phyloP scores from a whole-genome alignment of 2,797 vertebrate species.

The Taeniopygia guttata region DNA sequence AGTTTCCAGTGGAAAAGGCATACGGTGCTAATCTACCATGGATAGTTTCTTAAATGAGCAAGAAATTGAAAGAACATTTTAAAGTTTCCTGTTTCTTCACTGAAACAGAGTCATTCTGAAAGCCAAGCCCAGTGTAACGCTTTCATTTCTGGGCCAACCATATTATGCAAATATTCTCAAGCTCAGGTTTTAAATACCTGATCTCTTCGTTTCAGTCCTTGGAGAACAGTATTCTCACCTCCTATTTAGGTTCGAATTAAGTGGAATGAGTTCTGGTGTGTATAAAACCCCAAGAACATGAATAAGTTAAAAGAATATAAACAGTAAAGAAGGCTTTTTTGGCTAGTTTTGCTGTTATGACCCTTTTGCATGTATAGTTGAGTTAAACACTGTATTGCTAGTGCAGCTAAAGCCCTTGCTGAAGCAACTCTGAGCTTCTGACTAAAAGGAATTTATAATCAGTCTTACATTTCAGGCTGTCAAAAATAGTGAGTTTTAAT shows the following conservation, averaged over 20 bases:
- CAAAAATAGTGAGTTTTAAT: not conserved
- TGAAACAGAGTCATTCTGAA: not conserved
- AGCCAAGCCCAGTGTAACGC: not conserved
- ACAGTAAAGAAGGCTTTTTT: not conserved
- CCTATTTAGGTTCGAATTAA: not conserved
- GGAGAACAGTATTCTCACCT: not conserved
- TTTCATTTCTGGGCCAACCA: not conserved
- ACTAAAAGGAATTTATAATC: slow-evolving; percentile 18
- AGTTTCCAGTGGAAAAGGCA: slow-evolving; percentile 56
- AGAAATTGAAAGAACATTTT: slow-evolving; percentile 65
- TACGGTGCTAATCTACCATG: slow-evolving; percentile 61
- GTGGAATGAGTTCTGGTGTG: not conserved
- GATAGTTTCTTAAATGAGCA: slow-evolving; percentile 66
- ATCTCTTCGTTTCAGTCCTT: not conserved
- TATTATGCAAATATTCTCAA: slow-evolving; percentile 23
- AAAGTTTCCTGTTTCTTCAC: slow-evolving; percentile 62
- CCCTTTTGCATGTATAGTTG: not conserved
- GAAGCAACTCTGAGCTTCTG: not conserved
- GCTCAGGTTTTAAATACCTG: not conserved
- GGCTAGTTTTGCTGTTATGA: not conserved
- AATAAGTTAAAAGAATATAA: not conserved
- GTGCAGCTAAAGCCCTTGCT: not conserved
- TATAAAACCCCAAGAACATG: not conserved
- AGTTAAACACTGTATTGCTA: not conserved
- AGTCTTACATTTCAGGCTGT: slow-evolving; percentile 2